Evolutionary conservation across 2,888 invertebrate genomes (phyloP).

Genomic region (Holacanthella duospinosa): DNA sequence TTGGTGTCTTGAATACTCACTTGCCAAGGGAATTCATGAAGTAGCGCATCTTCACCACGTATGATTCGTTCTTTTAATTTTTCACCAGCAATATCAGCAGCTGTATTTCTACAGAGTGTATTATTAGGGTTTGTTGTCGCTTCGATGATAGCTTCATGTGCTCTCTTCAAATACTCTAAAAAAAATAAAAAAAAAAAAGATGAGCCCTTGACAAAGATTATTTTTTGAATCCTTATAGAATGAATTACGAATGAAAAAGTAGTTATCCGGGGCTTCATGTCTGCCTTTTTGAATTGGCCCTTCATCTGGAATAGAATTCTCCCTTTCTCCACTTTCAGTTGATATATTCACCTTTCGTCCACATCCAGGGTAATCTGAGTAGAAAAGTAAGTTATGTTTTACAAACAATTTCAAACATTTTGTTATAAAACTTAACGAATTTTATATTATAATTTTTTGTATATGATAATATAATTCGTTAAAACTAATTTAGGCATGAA

Average conservation of each 20-base stretch:
- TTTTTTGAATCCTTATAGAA: no score
- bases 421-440: no score
- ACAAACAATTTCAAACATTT: no score
- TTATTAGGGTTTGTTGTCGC: constrained; percentile 26
- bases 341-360: constrained; percentile 18
- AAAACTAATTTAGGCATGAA: no score
- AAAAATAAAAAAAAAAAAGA: neutral
- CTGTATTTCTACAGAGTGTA: constrained; percentile 9
- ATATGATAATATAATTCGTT: no score
- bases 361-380: constrained; percentile 32
- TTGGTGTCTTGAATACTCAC: constrained; percentile 41
- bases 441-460: no score
- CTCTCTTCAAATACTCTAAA: constrained; percentile 34
- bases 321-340: neutral
- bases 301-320: neutral
- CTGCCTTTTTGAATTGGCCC: neutral
- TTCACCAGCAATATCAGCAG: constrained; percentile 13
- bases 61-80: constrained; percentile 38
- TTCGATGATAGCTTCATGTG: constrained; percentile 27
- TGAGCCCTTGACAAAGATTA: neutral
- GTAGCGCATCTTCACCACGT: constrained; percentile 39
- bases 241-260: constrained; percentile 33
- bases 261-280: constrained; percentile 20
- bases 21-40: constrained; percentile 42
- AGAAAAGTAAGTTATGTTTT: no score